A percentile compares a stretch with the other conserved stretches of the same genome.
These are phyloP conservation scores for Antrozous pallidus DNA, from an alignment of 2,797 vertebrate genomes.

Conservation along the genomic window DNA sequence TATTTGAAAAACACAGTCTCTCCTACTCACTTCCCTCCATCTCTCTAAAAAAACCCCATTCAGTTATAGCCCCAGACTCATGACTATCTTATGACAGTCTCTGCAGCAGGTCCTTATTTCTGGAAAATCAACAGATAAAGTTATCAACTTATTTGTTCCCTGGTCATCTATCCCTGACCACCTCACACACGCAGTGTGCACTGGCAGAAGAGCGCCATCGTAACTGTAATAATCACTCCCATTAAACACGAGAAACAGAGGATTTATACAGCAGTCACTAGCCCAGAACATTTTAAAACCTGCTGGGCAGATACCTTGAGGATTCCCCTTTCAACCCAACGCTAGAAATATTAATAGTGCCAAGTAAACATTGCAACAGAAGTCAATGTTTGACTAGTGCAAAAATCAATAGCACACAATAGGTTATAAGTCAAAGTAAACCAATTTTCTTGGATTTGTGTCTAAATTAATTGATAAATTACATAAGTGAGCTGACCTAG, in stretches of 20 bases:
- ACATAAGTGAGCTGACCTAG: not conserved
- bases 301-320: not conserved
- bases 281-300: not conserved
- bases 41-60: not conserved
- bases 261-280: not conserved
- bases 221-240: not conserved
- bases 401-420: not conserved
- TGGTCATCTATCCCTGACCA: not conserved
- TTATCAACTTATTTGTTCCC: not conserved
- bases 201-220: fast-evolving
- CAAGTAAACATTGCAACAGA: not conserved
- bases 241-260: not conserved
- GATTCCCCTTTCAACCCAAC: not conserved
- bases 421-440: not conserved
- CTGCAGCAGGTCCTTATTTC: not conserved
- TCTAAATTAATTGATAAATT: not conserved
- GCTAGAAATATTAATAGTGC: not conserved
- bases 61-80: not conserved
- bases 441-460: not conserved
- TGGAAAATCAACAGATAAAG: not conserved
- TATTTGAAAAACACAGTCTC: not conserved
- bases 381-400: not conserved
- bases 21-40: fast-evolving
- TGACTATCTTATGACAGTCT: not conserved
- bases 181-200: not conserved